These are phyloP conservation scores for Amblyjoppa proteus DNA, from an alignment of 2,888 invertebrate species.

Conservation along the genomic window DNA sequence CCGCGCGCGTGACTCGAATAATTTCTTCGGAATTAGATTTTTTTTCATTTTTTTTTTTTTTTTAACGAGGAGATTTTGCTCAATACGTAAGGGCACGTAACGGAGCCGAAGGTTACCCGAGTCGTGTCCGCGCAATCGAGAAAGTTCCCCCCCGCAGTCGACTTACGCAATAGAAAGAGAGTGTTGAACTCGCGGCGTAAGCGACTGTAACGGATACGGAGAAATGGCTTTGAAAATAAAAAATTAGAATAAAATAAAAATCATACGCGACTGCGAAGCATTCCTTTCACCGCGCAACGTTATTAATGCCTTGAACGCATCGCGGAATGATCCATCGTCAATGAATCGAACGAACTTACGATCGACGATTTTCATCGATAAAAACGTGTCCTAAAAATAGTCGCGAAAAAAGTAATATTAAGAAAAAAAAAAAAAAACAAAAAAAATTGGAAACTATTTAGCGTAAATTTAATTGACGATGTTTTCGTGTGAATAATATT, in stretches of 20 bases:
- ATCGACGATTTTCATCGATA: neutral
- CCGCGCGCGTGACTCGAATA: neutral
- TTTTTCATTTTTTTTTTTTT: neutral
- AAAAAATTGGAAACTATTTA: constrained; percentile 24
- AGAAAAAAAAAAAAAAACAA: constrained; percentile 24
- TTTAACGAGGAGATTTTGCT: neutral
- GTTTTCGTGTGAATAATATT: neutral
- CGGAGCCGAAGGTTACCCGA: constrained; percentile 58
- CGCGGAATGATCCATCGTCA: constrained; percentile 3
- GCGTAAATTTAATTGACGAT: neutral
- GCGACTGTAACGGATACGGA: constrained; percentile 50
- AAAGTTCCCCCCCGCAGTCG: constrained; percentile 75
- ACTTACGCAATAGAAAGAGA: constrained; percentile 78
- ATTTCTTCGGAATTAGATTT: neutral
- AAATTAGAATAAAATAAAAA: constrained; percentile 30
- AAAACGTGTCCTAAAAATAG: neutral
- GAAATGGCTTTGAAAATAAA: constrained; percentile 58
- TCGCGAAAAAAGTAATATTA: neutral
- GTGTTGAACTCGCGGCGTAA: constrained; percentile 72
- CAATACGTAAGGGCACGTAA: constrained; percentile 59
- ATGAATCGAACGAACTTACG: neutral
- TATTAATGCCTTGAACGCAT: constrained; percentile 6
- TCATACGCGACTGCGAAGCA: neutral
- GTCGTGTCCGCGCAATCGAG: constrained; percentile 71
- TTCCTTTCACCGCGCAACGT: constrained; percentile 18